Conservation (phyloP, 2,888 invertebrate species). For the Parnassius apollo region DNA sequence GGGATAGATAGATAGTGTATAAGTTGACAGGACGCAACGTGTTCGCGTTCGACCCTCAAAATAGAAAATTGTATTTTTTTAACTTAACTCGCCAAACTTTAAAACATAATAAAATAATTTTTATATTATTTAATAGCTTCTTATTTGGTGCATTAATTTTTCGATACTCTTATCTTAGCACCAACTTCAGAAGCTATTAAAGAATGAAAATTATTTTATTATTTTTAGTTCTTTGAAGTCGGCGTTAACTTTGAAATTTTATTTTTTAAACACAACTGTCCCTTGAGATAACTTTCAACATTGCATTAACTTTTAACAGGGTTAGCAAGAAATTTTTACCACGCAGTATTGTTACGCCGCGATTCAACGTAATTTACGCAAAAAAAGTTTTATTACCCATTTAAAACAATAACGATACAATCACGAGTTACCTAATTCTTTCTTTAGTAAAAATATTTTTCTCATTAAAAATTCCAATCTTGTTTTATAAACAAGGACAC, state of each 20-base stretch:
- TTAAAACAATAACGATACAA: neutral
- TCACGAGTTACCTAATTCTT: neutral
- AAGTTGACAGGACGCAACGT: too few species aligned
- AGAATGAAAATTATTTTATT: too few species aligned
- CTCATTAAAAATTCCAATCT: neutral
- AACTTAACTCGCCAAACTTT: too few species aligned
- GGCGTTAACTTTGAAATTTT: neutral
- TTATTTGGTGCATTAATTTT: too few species aligned
- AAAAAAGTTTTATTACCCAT: neutral
- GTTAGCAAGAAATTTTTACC: constrained; percentile 18
- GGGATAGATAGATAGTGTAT: too few species aligned
- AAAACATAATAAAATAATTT: neutral
- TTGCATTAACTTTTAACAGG: constrained; percentile 15
- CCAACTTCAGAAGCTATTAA: too few species aligned
- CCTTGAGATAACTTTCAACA: constrained; percentile 6
- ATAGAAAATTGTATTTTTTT: too few species aligned
- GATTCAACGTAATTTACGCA: constrained; percentile 13
- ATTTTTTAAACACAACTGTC: constrained; percentile 11
- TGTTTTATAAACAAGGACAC: too few species aligned
- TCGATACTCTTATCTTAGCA: too few species aligned
- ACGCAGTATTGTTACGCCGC: constrained; percentile 25
- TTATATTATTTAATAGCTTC: too few species aligned
- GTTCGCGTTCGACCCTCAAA: too few species aligned
- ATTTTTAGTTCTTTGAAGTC: too few species aligned
- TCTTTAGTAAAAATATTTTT: neutral